phyloP scores from a whole-genome alignment of 1,140 invertebrate species.

The Drosophila chauvacae region DNA sequence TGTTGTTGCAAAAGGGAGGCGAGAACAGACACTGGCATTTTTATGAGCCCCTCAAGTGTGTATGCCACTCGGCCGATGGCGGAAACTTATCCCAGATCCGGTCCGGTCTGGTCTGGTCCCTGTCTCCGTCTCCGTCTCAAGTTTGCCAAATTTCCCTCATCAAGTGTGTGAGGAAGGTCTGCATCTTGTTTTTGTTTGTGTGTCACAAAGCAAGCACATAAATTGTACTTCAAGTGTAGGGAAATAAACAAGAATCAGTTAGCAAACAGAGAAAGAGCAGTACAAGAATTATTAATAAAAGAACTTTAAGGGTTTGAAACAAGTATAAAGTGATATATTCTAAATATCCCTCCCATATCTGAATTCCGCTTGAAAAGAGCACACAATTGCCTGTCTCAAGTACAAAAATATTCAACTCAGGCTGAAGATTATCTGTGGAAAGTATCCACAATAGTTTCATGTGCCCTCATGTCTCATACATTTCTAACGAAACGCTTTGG shows the following conservation, averaged over 20 bases:
- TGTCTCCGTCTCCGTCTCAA: neutral
- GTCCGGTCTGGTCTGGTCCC: neutral
- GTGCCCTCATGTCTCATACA: neutral
- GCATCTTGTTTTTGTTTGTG: neutral
- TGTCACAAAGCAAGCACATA: neutral
- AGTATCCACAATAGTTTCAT: neutral
- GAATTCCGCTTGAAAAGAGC: neutral
- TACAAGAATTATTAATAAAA: too few relatives aligned
- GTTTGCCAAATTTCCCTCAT: slow-evolving; percentile 5
- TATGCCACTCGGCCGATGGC: slow-evolving; percentile 3
- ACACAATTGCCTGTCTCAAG: neutral
- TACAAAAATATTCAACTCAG: neutral
- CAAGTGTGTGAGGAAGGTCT: neutral
- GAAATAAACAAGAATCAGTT: neutral
- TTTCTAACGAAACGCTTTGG: neutral
- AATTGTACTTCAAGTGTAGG: neutral
- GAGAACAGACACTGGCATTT: slow-evolving; percentile 25
- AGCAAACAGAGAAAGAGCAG: neutral
- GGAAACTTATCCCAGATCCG: neutral
- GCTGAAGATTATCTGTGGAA: neutral
- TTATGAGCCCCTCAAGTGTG: slow-evolving; percentile 38
- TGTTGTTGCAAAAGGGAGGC: too few relatives aligned
- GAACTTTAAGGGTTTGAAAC: neutral
- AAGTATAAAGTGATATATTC: too few relatives aligned
- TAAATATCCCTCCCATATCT: neutral